Conservation (phyloP, 2,797 vertebrate genomes). For the Simalia tracyae region DNA sequence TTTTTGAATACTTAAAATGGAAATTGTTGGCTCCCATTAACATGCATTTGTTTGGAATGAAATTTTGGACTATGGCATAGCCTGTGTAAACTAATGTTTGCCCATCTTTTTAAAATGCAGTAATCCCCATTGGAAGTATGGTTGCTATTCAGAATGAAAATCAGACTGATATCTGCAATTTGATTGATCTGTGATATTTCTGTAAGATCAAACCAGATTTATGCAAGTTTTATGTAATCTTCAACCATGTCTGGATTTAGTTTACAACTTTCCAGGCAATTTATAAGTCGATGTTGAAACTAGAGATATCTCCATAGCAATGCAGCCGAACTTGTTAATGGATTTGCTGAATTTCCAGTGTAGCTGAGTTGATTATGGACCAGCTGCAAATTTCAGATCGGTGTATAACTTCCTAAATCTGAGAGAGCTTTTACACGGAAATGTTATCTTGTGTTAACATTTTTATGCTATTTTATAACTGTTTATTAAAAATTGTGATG, state of each 20-base stretch:
- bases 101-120: neutral
- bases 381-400: slow-evolving; percentile 37
- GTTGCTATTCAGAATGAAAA: slow-evolving; percentile 15
- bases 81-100: neutral
- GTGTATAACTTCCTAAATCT: neutral
- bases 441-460: slow-evolving; percentile 1
- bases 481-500: neutral
- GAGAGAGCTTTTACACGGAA: neutral
- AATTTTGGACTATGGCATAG: slow-evolving; percentile 22
- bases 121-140: neutral
- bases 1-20: slow-evolving; percentile 27
- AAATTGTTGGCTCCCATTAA: slow-evolving; percentile 10
- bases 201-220: neutral
- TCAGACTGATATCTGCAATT: neutral
- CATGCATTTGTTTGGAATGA: slow-evolving; percentile 44
- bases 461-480: neutral
- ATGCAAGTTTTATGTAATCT: neutral
- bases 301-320: neutral
- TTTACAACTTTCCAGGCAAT: neutral
- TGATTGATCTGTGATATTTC: neutral
- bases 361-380: neutral
- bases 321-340: slow-evolving; percentile 8
- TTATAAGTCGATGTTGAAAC: slow-evolving; percentile 1
- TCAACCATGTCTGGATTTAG: slow-evolving; percentile 1
- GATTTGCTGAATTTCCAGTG: neutral